A percentile compares a stretch with the other conserved stretches of the same genome.
Evolutionary conservation across 2,888 invertebrate species (phyloP).

Genomic region (Philhelius pedissequus): DNA sequence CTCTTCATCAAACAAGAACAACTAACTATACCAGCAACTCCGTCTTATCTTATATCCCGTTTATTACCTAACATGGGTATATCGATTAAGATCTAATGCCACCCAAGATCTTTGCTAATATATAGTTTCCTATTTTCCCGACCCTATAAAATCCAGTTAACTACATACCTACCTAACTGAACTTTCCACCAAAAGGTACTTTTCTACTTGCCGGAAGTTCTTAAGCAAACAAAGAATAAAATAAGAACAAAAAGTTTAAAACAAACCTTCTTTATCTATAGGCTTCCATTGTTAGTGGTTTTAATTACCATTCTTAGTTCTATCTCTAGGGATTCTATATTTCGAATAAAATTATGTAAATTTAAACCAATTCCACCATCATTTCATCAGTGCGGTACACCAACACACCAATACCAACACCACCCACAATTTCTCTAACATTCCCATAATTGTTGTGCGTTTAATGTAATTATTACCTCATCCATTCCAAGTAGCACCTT

Average conservation of each 20-base stretch:
- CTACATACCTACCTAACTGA: neutral
- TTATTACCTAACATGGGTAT: neutral
- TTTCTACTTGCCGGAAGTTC: slow-evolving; percentile 52
- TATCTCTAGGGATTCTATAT: slow-evolving; percentile 23
- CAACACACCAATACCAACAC: too few species aligned
- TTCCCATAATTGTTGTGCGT: slow-evolving; percentile 66
- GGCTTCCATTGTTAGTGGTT: slow-evolving; percentile 20
- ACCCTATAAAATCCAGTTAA: slow-evolving; percentile 18
- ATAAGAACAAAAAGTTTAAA: neutral
- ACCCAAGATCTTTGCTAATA: slow-evolving; percentile 26
- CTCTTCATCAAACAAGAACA: neutral
- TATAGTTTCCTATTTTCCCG: slow-evolving; percentile 17
- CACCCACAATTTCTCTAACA: slow-evolving; percentile 39
- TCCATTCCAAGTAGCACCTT: slow-evolving; percentile 66
- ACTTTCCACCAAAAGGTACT: slow-evolving; percentile 39
- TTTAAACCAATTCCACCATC: slow-evolving; percentile 28
- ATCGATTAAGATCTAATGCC: slow-evolving; percentile 1
- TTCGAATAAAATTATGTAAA: slow-evolving; percentile 60
- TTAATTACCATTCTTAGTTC: slow-evolving; percentile 45
- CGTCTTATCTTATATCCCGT: neutral
- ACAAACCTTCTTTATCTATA: slow-evolving; percentile 25
- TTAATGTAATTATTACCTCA: slow-evolving; percentile 67
- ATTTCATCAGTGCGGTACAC: neutral
- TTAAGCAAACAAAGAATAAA: neutral
- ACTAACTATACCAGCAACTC: neutral